Evolutionary conservation across 2,113 vertebrate species (phyloP).

Genomic region (Cephalophus harveyi): DNA sequence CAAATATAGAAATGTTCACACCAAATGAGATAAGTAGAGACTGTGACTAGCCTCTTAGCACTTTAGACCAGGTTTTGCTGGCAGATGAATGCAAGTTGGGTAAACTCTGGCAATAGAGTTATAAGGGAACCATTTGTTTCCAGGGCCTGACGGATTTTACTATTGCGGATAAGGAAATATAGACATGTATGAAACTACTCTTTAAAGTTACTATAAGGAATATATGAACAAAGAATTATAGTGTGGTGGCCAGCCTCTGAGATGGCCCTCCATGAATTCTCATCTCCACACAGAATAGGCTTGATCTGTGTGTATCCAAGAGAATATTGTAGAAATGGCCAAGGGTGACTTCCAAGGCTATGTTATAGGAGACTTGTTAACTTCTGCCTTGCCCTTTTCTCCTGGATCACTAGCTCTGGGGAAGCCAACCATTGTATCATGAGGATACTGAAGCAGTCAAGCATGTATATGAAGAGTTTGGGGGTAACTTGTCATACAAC

Average conservation of each 20-base stretch:
- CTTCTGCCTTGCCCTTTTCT: background rate
- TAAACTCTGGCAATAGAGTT: background rate
- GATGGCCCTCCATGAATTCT: background rate
- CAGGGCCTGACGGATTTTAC: background rate
- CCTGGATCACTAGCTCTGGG: background rate
- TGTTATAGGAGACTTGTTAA: background rate
- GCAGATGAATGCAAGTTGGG: background rate
- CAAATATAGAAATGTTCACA: slow-evolving; percentile 32
- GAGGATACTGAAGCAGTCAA: background rate
- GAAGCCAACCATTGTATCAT: background rate
- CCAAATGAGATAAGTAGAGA: background rate
- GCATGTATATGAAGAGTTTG: background rate
- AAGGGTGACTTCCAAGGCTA: background rate
- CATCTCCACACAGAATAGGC: background rate
- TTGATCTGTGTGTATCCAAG: background rate
- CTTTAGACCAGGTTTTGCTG: background rate
- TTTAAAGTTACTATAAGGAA: background rate
- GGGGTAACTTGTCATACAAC: background rate
- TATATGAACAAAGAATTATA: background rate
- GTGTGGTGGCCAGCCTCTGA: background rate
- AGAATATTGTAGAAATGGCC: background rate
- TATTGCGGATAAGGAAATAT: background rate
- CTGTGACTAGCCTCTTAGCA: background rate
- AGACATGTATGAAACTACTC: background rate
- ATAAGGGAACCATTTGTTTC: background rate